Base-by-base conservation (phyloP, 2,113 vertebrate species). In the Melanerpes formicivorus region DNA sequence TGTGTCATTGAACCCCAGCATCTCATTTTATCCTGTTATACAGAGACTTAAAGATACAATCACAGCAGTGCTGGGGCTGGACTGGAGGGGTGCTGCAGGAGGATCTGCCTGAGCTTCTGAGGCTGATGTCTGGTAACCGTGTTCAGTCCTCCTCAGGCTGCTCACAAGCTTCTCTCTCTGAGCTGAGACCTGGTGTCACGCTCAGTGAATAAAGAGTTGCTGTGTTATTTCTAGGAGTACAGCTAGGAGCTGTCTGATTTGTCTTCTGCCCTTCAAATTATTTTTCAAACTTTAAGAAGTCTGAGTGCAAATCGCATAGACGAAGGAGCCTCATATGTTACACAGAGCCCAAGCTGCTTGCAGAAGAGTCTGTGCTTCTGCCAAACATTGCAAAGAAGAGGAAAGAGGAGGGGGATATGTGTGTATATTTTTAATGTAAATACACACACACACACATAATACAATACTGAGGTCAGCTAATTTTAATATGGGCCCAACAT, bases 1-100 rank as follows among this genome's bases (percentile, higher is more conserved):
- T 48, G 74, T 97, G 89, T 93, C 95, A 93, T 1, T 94, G 96
- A 96, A 91, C 93, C 42, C 3, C 89, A 88, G 87, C 96, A 88
- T 91, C 93, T 93, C 75, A 11, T 89, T 95, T 96, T 44, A 94
- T 95, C 94, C 94, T 4, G 5, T 94, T 93, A 93, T 86, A 85
- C 78, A 85, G 90, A 94, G 87, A 78, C 85, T 91, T 91, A 32
- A 30, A 93, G 87, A 75, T 27, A 7, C 0, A 85, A 58, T 44
- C 81, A 5, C 72, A 23, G 1, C 23, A 89, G 55, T 5, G 19
- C 18, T 59, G 6, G 52, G 59, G 56, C 60, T 79, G 74, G 26
- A 1, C 73, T 17, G 5, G 40, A 64, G 48, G 3, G 11, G 6
- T 59, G 81, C 63, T 87, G 19, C 6, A 6, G 63, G 64, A 84